These are phyloP conservation scores for Hybognathus amarus DNA, from an alignment of 2,797 vertebrate species.

Conservation along the genomic window DNA sequence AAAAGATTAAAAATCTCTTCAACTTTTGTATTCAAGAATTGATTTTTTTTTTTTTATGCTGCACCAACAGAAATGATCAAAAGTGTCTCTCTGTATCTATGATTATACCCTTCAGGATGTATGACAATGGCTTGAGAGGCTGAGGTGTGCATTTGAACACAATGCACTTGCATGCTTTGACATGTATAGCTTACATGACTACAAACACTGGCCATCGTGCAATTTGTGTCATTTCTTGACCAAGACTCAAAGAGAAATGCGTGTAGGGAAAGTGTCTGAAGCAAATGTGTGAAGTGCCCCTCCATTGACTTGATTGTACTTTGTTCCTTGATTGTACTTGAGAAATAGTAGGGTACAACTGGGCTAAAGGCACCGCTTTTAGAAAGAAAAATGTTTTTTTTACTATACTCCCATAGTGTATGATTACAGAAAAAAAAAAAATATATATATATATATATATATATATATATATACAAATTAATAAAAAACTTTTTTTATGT, in stretches of 20 bases:
- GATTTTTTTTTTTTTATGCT: conserved; percentile 21
- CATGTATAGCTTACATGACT: conserved; percentile 1
- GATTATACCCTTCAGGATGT: conserved; percentile 55
- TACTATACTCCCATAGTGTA: too few relatives aligned
- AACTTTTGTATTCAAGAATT: neutral
- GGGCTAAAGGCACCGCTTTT: too few relatives aligned
- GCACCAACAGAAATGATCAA: conserved; percentile 35
- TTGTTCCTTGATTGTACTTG: neutral
- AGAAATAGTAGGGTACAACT: neutral
- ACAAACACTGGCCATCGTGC: neutral
- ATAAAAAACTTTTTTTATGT: too few relatives aligned
- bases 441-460: too few relatives aligned
- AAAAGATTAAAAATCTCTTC: neutral
- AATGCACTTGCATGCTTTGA: neutral
- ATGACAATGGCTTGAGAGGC: conserved; percentile 29
- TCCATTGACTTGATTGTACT: neutral
- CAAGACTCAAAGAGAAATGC: neutral
- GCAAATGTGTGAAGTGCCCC: conserved; percentile 9
- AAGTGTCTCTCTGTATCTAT: conserved; percentile 10
- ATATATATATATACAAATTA: too few relatives aligned
- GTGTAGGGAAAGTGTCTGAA: neutral
- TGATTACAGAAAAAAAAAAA: too few relatives aligned
- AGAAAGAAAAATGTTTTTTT: too few relatives aligned
- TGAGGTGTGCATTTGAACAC: neutral
- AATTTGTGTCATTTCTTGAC: conserved; percentile 16